Percentiles rank a stretch among this genome's conserved stretches.
These are phyloP conservation scores for Platyscelio sp. DNA, from an alignment of 2,888 invertebrate genomes.

Conservation along the genomic window DNA sequence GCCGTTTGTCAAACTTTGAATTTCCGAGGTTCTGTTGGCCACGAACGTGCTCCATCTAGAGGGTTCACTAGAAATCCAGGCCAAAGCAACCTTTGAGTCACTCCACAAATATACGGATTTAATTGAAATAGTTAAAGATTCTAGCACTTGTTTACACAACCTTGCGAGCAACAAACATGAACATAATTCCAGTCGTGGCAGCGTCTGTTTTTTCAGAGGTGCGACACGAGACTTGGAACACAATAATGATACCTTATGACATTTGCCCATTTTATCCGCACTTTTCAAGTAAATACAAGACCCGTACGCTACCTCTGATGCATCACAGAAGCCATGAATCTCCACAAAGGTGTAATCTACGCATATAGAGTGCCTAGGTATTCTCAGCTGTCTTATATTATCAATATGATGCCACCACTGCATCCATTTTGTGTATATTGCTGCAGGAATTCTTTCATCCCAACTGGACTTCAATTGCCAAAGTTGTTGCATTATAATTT, in stretches of 20 bases:
- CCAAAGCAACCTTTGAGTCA: constrained; percentile 53
- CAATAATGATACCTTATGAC: constrained; percentile 24
- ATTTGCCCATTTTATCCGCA: background rate
- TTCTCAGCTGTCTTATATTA: background rate
- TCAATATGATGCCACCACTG: background rate
- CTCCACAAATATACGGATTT: constrained; percentile 26
- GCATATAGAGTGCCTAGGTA: constrained; percentile 29
- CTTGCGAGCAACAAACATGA: constrained; percentile 48
- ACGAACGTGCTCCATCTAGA: constrained; percentile 28
- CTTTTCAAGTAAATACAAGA: constrained; percentile 12
- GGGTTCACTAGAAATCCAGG: constrained; percentile 47
- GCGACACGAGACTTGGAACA: constrained; percentile 65
- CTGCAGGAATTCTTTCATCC: background rate
- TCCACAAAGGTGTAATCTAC: background rate
- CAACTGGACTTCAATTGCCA: constrained; percentile 13
- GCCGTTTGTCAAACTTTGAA: constrained; percentile 46
- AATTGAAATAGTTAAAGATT: constrained; percentile 24
- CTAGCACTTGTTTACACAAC: constrained; percentile 29
- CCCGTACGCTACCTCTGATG: constrained; percentile 15
- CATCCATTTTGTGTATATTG: background rate
- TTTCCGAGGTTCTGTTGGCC: constrained; percentile 48
- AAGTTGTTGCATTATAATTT: constrained; percentile 20
- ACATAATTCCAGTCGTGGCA: constrained; percentile 67
- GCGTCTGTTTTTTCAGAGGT: constrained; percentile 52
- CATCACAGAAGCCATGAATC: constrained; percentile 29